Evolutionary conservation across 2,113 vertebrate species (phyloP).

Genomic region (Ivindomyrus marchei): DNA sequence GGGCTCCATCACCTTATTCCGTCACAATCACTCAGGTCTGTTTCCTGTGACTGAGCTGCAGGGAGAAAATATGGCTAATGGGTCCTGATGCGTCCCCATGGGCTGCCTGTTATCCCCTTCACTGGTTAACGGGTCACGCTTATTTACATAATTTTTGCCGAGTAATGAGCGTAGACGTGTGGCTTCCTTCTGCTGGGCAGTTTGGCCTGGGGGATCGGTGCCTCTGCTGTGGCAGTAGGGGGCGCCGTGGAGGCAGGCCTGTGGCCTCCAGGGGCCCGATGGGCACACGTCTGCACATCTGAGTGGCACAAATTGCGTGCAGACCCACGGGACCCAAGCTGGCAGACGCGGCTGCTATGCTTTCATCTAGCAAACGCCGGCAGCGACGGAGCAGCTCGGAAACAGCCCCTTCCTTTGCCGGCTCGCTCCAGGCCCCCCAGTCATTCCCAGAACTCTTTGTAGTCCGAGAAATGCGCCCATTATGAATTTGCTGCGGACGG

Average conservation of each 20-base stretch:
- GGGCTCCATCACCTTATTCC: conserved; percentile 35
- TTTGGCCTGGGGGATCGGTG: conserved; percentile 28
- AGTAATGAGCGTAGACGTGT: conserved; percentile 50
- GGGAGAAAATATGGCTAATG: conserved; percentile 51
- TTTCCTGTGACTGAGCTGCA: conserved; percentile 37
- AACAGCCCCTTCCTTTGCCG: neutral
- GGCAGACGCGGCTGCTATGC: neutral
- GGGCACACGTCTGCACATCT: neutral
- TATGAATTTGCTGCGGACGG: neutral
- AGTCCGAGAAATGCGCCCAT: neutral
- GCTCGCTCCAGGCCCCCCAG: neutral
- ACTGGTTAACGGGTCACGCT: conserved; percentile 20
- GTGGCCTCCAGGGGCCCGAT: neutral
- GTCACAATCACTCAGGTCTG: conserved; percentile 36
- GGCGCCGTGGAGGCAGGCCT: neutral
- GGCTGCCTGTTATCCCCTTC: conserved; percentile 30
- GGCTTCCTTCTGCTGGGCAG: conserved; percentile 34
- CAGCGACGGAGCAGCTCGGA: neutral
- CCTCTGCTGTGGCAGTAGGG: neutral
- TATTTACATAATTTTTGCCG: conserved; percentile 30
- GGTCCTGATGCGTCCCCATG: conserved; percentile 52
- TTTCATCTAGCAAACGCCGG: conserved; percentile 16
- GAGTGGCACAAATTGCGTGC: neutral
- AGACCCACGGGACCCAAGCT: neutral
- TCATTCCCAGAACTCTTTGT: conserved; percentile 7